These are phyloP conservation scores for Hassar affinis DNA, from an alignment of 2,113 vertebrate species.

Conservation along the genomic window DNA sequence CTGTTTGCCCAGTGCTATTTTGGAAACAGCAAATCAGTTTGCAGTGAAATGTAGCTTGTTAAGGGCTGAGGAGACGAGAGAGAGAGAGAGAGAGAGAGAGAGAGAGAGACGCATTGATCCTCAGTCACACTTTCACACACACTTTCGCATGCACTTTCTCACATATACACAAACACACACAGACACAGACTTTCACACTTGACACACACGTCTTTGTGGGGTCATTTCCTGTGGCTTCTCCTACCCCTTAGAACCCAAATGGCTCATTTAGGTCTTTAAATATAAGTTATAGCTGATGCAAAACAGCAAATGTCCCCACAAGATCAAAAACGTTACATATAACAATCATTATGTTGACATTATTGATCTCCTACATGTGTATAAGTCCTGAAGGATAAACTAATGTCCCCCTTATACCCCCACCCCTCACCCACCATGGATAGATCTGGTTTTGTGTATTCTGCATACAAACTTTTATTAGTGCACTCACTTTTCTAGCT, in stretches of 20 bases:
- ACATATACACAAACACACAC: background rate
- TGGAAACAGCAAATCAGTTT: conserved; percentile 44
- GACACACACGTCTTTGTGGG: background rate
- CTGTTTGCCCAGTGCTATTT: conserved; percentile 53
- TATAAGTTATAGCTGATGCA: background rate
- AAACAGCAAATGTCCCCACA: background rate
- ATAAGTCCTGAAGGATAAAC: background rate
- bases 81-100: too few species aligned
- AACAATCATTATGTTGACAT: background rate
- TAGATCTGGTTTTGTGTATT: background rate
- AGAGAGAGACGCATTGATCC: conserved; percentile 40
- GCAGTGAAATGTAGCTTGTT: conserved; percentile 50
- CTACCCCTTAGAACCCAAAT: background rate
- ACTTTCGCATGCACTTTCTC: too few species aligned
- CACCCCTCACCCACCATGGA: accelerated
- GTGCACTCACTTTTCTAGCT: conserved; percentile 19
- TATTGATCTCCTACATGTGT: background rate
- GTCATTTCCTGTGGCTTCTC: background rate
- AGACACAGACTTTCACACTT: background rate
- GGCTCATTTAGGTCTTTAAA: background rate
- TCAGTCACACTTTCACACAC: conserved; percentile 8
- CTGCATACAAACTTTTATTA: conserved; percentile 36
- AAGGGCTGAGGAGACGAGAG: conserved; percentile 12
- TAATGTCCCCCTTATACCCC: too few species aligned
- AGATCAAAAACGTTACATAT: background rate